phyloP scores from a whole-genome alignment of 2,888 invertebrate species.

The Marasmarcha lunaedactyla region DNA sequence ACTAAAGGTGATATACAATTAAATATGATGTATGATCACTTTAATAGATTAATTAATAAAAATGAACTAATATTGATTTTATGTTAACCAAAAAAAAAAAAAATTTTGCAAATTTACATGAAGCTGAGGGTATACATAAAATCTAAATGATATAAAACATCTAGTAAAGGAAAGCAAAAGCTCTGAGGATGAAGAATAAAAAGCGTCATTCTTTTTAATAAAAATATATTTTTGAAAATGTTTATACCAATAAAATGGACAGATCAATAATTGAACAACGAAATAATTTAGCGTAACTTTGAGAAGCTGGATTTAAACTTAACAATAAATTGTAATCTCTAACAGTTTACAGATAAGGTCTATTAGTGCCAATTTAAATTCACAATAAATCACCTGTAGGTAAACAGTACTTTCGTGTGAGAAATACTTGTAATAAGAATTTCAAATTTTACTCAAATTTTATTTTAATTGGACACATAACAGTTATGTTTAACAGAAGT shows the following conservation, averaged over 20 bases:
- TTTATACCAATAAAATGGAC: conserved; percentile 58
- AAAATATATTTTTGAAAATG: conserved; percentile 63
- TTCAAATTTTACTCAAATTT: background rate
- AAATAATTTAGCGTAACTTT: conserved; percentile 34
- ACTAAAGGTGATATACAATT: conserved; percentile 2
- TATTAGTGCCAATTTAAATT: conserved; percentile 29
- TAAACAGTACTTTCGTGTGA: conserved; percentile 21
- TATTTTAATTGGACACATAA: background rate
- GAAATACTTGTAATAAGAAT: conserved; percentile 14
- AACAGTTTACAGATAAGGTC: conserved; percentile 41
- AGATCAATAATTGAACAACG: conserved; percentile 43
- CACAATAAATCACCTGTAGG: conserved; percentile 23
- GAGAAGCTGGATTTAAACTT: conserved; percentile 59
- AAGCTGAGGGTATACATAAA: too few species aligned
- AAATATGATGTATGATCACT: too few species aligned
- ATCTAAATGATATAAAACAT: background rate
- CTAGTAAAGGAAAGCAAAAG: conserved; percentile 24
- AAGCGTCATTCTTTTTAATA: conserved; percentile 55
- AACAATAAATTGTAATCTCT: conserved; percentile 22
- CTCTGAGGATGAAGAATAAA: conserved; percentile 44
- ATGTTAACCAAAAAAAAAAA: too few species aligned
- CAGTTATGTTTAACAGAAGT: background rate
- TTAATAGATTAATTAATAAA: too few species aligned
- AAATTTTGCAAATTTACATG: too few species aligned
- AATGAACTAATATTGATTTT: too few species aligned